Conservation (phyloP, 2,113 vertebrate genomes). For the Callaeas wilsoni region DNA sequence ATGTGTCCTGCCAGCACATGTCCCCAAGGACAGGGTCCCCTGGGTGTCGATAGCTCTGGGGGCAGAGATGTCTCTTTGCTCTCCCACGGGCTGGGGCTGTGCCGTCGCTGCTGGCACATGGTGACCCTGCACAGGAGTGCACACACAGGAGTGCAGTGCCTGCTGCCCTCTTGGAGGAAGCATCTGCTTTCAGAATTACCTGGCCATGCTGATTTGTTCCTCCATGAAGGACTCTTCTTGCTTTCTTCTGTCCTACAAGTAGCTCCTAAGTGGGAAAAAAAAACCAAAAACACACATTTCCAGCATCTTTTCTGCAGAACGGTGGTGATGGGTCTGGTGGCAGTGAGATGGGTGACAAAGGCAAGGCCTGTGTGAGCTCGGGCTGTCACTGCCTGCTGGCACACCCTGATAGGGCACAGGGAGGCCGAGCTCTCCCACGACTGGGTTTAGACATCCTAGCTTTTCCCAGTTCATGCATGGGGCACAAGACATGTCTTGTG, state of each 20-base stretch:
- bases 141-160: neutral
- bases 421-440: neutral
- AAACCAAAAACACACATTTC: neutral
- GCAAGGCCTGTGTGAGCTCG: neutral
- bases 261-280: neutral
- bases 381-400: neutral
- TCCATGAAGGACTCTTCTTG: neutral
- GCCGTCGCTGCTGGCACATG: neutral
- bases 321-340: neutral
- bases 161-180: neutral
- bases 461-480: neutral
- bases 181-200: neutral
- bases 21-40: rapidly evolving
- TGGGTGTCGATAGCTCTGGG: neutral
- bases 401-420: neutral
- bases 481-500: neutral
- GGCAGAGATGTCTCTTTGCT: neutral
- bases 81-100: neutral
- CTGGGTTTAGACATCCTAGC: neutral
- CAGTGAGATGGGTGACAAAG: neutral
- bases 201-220: neutral
- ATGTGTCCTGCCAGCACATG: neutral
- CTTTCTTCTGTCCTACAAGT: neutral
- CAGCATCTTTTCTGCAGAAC: neutral
- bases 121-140: neutral